Evolutionary conservation across 2,113 vertebrate species (phyloP).

Genomic region (Zingel zingel): DNA sequence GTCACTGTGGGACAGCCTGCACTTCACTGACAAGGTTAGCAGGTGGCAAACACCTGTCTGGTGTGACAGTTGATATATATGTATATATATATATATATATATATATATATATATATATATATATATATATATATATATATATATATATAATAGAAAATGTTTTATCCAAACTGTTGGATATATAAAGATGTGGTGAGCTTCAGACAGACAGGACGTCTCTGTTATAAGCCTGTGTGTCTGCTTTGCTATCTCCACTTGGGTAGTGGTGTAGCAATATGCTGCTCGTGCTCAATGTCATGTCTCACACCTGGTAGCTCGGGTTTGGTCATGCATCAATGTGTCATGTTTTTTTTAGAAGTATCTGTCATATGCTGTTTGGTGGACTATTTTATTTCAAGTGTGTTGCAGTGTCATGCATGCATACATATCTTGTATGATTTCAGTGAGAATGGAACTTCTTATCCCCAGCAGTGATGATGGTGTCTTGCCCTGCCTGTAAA

Average conservation of each 20-base stretch:
- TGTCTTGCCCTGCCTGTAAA: background rate
- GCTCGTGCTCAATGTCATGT: conserved; percentile 8
- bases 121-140: conserved; percentile 6
- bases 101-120: conserved; percentile 6
- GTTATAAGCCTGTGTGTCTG: conserved; percentile 4
- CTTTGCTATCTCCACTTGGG: background rate
- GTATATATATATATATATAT: conserved; percentile 10
- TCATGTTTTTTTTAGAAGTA: conserved; percentile 1
- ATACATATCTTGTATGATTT: background rate
- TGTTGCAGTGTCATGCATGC: background rate
- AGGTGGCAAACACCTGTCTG: background rate
- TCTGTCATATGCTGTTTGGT: background rate
- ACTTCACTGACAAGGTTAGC: conserved; percentile 82
- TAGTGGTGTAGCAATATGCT: background rate
- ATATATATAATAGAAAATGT: background rate
- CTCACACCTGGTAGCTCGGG: conserved; percentile 19
- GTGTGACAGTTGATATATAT: conserved; percentile 15
- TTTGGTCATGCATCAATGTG: background rate
- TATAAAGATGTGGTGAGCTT: background rate
- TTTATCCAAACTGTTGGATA: background rate
- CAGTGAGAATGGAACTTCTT: background rate
- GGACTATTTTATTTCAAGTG: background rate
- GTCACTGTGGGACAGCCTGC: conserved; percentile 90
- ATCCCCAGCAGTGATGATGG: background rate
- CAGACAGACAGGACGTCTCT: conserved; percentile 13